These are phyloP conservation scores for Pyrocephalus nanus DNA, from an alignment of 2,797 vertebrate species.

Conservation along the genomic window DNA sequence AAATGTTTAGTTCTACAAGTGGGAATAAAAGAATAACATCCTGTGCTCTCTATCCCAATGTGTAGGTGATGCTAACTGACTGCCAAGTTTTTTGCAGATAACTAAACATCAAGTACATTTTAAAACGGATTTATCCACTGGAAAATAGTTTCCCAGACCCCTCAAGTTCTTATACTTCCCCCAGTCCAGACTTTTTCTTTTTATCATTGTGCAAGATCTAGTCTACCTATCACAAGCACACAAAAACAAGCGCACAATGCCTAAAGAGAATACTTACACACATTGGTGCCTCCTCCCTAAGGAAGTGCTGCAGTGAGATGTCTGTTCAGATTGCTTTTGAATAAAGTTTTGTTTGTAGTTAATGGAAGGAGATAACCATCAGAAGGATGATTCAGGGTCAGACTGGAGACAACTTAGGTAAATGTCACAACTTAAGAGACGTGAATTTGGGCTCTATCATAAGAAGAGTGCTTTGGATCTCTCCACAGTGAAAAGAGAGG, in stretches of 20 bases:
- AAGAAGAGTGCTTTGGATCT: background rate
- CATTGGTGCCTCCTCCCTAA: background rate
- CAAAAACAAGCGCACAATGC: background rate
- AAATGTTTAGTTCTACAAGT: background rate
- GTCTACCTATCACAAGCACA: background rate
- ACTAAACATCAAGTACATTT: background rate
- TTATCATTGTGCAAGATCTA: background rate
- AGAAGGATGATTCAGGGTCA: background rate
- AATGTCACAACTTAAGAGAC: background rate
- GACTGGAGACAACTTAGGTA: background rate
- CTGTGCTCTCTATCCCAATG: background rate
- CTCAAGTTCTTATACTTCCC: background rate
- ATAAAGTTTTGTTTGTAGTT: background rate
- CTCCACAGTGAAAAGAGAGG: background rate
- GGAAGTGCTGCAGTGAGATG: background rate
- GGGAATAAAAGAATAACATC: background rate
- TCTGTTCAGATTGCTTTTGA: background rate
- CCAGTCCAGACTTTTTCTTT: background rate
- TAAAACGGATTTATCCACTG: background rate
- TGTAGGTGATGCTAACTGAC: background rate
- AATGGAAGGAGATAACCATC: background rate
- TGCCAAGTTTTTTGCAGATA: background rate
- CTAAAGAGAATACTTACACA: background rate
- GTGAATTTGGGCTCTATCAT: background rate
- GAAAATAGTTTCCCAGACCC: background rate